Base-by-base conservation (phyloP, 2,888 invertebrate genomes). In the Nomada fabriciana region DNA sequence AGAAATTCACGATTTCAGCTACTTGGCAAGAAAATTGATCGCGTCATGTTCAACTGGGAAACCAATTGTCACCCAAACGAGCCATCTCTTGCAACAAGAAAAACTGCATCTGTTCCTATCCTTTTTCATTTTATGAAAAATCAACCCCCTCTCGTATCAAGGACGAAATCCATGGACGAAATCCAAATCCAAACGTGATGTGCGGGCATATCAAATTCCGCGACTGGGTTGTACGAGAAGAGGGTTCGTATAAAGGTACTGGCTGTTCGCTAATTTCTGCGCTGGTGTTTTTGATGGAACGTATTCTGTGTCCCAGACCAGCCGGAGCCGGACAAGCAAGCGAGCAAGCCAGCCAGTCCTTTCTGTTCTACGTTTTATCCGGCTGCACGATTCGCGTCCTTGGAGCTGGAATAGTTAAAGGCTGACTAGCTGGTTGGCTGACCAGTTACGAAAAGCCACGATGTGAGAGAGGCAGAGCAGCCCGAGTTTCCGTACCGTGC, bases 221-320 rank as follows among this genome's bases (percentile, higher is more conserved):
- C 47, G 13, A 1, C 47, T 15, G 47, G 36, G 18, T 47, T 65
- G 2, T 13, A n/a, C 18, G 18, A 20, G n/a, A 61, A 18, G 52
- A 23, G 53, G 23, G 52, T 43, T 10, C 5, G n/a, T 15, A 50
- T 23, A 42, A 50, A 82, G n/a, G 36, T 64, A 42, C 61, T 23
- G 15, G 52, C 36, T 23, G 36, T 18, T 11, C 55, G 52, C 61
- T 86, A 77, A 87, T 86, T 86, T 83, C 61, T 25, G 42, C 43
- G 60, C 10, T 63, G 64, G 68, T 83, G 79, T 82, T 84, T 73
- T 68, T 80, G 75, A 85, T 80, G 78, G 57, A 59, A 72, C 63
- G 64, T 76, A 78, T 78, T 60, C 68, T 64, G 68, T 65, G 73
- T 70, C 42, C 61, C 52, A 2, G 18, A 25, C 36, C 25, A 63